Base-by-base conservation (phyloP, 2,113 vertebrate genomes). In the Cololabis saira region DNA sequence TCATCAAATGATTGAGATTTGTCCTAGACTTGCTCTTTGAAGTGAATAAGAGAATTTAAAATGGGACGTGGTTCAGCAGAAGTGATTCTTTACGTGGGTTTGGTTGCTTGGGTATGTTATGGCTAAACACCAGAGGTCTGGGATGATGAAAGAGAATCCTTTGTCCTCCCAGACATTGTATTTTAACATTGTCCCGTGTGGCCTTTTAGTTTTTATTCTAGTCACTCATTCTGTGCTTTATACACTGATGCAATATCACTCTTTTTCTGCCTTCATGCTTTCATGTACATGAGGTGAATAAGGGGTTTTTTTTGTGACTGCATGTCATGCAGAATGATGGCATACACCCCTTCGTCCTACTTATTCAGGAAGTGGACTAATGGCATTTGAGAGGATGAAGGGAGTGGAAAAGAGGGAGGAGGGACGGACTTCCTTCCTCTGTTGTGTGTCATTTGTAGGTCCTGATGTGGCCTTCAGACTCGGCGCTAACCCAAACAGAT, bases 301-400 rank as follows among this genome's bases (percentile, higher is more conserved):
- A 61, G 40, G 40, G 51, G 27, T 52, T 73, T 59, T 54, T 24
- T 16, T 21, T 74, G 44, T 67, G 18, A 7, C 13, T 52, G 16
- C 33, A 27, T 61, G 37, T 52, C 52, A 53, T 74, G 48, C 61
- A 74, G 67, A 74, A 56, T 77, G 42, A 61, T 55, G 81, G 56
- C 66, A 61, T 80, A 27, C 67, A 85, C 66, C 80, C 5, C 61
- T 17, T 71, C 22, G 41, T 86, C 44, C 37, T 7, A 63, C 88
- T 88, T 87, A 85, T 94, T 93, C 94, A 95, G 95, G 95, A 97
- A 96, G 93, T 93, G 71, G 88, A 92, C 92, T 95, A 95, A 95
- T 96, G 93, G 93, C 50, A 61, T 90, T 94, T 91, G 85, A 82
- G 91, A 92, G 93, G 83, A 91, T 89, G 83, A 76, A 86, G 80